A percentile compares a stretch with the other conserved stretches of the same genome.
Conservation (phyloP, 2,888 invertebrate species). For the Acronicta aceris region DNA sequence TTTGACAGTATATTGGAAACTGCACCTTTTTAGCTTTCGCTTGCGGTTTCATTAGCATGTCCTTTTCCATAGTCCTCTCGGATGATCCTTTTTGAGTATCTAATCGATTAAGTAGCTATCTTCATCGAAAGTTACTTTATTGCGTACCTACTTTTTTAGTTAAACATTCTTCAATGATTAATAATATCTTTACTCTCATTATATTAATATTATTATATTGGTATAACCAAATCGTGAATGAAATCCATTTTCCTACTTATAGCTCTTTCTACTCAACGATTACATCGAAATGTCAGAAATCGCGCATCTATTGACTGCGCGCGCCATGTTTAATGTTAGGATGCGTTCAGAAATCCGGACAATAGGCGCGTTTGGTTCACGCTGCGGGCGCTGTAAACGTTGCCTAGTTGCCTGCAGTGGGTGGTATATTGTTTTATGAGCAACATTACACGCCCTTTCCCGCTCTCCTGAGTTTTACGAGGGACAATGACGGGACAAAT, state of each 20-base stretch:
- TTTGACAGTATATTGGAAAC: no score
- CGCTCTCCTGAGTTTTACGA: slow-evolving; percentile 66
- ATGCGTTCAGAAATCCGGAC: slow-evolving; percentile 54
- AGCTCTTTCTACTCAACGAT: slow-evolving; percentile 55
- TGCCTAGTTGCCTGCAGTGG: slow-evolving; percentile 63
- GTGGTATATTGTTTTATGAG: slow-evolving; percentile 86
- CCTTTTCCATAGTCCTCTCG: no score
- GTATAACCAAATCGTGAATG: no score
- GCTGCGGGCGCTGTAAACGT: slow-evolving; percentile 50
- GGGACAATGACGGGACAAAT: slow-evolving; percentile 77
- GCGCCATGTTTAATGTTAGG: slow-evolving; percentile 51
- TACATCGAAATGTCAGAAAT: slow-evolving; percentile 58
- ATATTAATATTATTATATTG: no score
- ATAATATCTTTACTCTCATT: no score
- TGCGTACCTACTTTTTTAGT: no score
- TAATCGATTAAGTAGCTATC: no score
- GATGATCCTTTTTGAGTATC: no score
- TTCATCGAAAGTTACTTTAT: no score
- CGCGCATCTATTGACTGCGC: slow-evolving; percentile 62
- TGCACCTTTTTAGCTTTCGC: no score
- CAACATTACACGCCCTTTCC: slow-evolving; percentile 74
- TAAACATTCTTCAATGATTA: no score
- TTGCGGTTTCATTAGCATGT: no score
- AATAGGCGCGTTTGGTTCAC: slow-evolving; percentile 55
- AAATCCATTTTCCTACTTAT: slow-evolving; percentile 29